Percentiles rank a stretch among this genome's conserved stretches.
Conservation (phyloP, 2,113 vertebrate genomes). For the Anguilla rostrata region DNA sequence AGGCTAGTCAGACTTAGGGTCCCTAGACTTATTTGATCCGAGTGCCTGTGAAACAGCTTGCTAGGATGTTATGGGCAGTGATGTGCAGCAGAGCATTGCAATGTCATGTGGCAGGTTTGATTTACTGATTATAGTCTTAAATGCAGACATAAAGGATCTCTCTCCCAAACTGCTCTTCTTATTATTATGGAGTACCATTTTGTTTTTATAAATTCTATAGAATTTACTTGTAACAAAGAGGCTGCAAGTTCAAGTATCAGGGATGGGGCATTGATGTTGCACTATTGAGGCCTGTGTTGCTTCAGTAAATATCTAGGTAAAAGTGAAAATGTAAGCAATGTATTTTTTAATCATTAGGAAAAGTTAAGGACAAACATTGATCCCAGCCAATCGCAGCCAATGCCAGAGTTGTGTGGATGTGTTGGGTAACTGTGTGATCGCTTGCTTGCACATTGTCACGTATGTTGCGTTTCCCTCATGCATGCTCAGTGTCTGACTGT, state of each 20-base stretch:
- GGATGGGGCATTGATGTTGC: not conserved
- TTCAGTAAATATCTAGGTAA: no score
- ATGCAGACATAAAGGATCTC: not conserved
- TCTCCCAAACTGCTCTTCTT: not conserved
- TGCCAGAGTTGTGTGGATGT: no score
- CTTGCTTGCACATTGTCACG: not conserved
- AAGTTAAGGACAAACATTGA: no score
- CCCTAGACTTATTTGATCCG: not conserved
- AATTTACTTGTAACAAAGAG: not conserved
- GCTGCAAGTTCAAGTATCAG: not conserved
- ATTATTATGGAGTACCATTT: not conserved
- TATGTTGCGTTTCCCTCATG: not conserved
- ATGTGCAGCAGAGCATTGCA: not conserved
- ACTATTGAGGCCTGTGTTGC: no score
- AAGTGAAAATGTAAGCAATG: no score
- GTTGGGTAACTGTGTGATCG: not conserved
- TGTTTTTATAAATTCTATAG: not conserved
- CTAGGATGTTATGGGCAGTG: not conserved
- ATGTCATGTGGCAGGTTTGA: not conserved
- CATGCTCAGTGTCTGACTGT: not conserved
- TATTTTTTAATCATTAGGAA: not conserved
- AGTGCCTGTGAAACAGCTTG: constrained; percentile 2
- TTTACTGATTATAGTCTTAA: not conserved
- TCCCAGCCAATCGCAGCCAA: no score
- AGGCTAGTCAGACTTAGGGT: not conserved